Base-by-base conservation (phyloP, 30 jellyfish, hydroid and myxozoan species). In the Catostylus mosaicus region DNA sequence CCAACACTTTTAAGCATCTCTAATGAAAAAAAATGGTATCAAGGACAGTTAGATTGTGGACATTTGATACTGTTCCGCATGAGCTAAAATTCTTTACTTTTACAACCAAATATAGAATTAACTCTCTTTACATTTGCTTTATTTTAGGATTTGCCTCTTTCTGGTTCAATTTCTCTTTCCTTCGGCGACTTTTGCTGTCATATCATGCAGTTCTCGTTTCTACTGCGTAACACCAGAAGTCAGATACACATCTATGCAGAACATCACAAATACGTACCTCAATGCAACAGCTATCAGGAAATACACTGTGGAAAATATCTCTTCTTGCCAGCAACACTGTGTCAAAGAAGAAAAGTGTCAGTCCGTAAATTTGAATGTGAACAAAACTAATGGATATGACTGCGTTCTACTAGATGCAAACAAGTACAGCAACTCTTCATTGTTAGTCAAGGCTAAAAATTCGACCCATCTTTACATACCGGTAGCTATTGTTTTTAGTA, bases 171-270 rank as follows among this genome's bases (percentile, higher is more conserved):
- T n/a, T 43, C 16, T 43, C 56, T 16, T 43, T 43, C 56, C 56
- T 43, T 43, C 12, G 56, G 8, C 56, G 16, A 43, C 26, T 1
- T 23, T 27, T 9, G 1, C 36, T 7, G 71, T 65, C 1, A 36
- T 68, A 45, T 34, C 65, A 75, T 77, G 88, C 88, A 60, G 54
- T 26, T 77, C 88, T 14, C 64, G 79, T 24, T 77, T 7, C 46
- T 37, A 77, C 60, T 77, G 88, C 70, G 18, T 32, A 23, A 34
- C 88, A 35, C 33, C 88, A 1, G 73, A 45, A 46, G 61, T 77
- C 79, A 77, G 60, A 38, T 77, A 57, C 61, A 57, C 60, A 24
- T 51, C 78, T 9, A 66, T 57, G 67, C 36, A 48, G 23, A 19
- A 77, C n/a, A 32, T 77, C 20, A n/a, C 72, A 14, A 67, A 67